Base-by-base conservation (phyloP, 2,113 vertebrate genomes). In the Corythaixoides concolor region DNA sequence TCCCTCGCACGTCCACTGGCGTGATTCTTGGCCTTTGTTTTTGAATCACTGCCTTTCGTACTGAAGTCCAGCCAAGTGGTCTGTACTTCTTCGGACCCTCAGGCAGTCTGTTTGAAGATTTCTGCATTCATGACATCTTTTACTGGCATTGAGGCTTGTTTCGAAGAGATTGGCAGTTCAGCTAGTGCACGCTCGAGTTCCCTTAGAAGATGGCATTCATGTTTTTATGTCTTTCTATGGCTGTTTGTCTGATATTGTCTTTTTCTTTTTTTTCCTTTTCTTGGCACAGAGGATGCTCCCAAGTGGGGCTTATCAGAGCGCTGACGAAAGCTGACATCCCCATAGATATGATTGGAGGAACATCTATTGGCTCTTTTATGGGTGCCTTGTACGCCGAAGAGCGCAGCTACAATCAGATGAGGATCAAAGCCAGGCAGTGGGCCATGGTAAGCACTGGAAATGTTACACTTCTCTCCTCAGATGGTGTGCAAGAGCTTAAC, bases 371-470 rank as follows among this genome's bases (percentile, higher is more conserved):
- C 32, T 97, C 99, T 20, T 98, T 99, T 16, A 99, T 99, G 98
- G 98, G 98, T 3, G 99, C 99, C 5, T 96, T 99, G 70, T 99
- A 99, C 6, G 98, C 99, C 0, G 99, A 99, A 92, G 99, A 99
- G 60, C 98, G 99, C 93, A 99, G 97, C 98, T 98, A 98, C 97
- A 99, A 98, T 63, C 99, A 98, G 80, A 98, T 98, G 96, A 98
- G 98, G 94, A 98, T 99, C 96, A 97, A 99, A 39, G 99, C 99
- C 27, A 98, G 98, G 16, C 98, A 99, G 92, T 99, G 99, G 99
- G 98, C 99, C 33, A 98, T 99, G 99, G 99, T 99, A 85, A 97
- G 98, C 62, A 10, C 4, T 32, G 56, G 39, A 3, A 17, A 5
- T 2, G 8, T 9, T 30, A 11, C 2, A 0, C 45, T 35, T 27